Base-by-base conservation (phyloP, 1,140 invertebrate genomes). In the Nasonia vitripennis region DNA sequence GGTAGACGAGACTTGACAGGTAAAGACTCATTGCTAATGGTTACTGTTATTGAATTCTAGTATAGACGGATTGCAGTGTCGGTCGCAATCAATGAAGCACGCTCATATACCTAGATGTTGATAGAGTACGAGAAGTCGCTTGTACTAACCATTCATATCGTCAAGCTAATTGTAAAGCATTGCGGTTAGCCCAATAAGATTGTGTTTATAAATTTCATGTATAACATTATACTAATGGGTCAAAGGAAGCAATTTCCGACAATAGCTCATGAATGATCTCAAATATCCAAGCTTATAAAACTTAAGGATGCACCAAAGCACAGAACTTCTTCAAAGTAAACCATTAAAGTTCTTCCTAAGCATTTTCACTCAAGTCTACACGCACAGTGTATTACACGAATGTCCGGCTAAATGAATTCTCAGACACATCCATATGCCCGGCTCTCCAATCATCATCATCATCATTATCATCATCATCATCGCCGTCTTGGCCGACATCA, bases 171-270 rank as follows among this genome's bases (percentile, higher is more conserved):
- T 45, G 41, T 45, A 45, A 45, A 45, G 9, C 41, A 45, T 45
- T 45, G 6, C 1, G 41, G 41, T 7, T 45, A 45, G 41, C 9
- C 41, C 6, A 45, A 45, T 45, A 45, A 45, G 41, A 45, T 10
- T 45, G 10, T 41, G 7, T 41, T 7, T 9, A 41, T 41, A 41
- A 0, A 41, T 41, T 41, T 41, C 7, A 41, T 41, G 5, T 41
- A 41, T 27, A 27, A 27, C 10, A 45, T 45, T 45, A 11, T 37
- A 37, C 34, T 3, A 62, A 3, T 62, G 17, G 0, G 20, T 17
- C 48, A n/a, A 62, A 67, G 62, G 34, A 23, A 51, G 48, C 45
- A 55, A 78, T 78, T 78, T 51, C 55, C 75, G 51, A 78, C 45
- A 55, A 45, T 55, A 55, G 75, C 48, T 31, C 10, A 31, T 31